These are phyloP conservation scores for Anoplius nigerrimus DNA, from an alignment of 2,888 invertebrate species.

Conservation along the genomic window DNA sequence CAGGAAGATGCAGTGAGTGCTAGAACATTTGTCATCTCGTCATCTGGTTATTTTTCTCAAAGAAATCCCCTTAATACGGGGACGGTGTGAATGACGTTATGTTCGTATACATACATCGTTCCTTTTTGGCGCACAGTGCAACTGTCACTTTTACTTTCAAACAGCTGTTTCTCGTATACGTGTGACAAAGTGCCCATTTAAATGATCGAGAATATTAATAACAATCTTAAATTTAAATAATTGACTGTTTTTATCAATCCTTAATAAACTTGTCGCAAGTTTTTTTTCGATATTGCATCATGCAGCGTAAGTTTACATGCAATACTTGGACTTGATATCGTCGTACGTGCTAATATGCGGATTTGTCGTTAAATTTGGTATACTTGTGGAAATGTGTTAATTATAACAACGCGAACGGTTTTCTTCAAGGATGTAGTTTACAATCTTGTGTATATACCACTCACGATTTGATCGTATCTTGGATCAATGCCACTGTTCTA, in stretches of 20 bases:
- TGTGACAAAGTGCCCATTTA: neutral
- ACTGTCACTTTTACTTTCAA: conserved; percentile 17
- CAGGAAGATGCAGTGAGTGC: conserved; percentile 9
- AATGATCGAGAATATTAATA: neutral
- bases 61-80: neutral
- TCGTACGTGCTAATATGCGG: neutral
- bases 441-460: too few species aligned
- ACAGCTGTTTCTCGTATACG: conserved; percentile 4
- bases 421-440: too few species aligned
- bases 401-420: too few species aligned
- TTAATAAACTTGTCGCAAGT: neutral
- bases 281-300: neutral
- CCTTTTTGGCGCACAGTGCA: neutral
- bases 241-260: neutral
- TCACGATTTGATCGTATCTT: too few species aligned
- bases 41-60: neutral
- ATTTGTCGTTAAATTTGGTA: too few species aligned
- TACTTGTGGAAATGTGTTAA: too few species aligned
- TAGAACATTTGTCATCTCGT: neutral
- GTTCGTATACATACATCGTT: neutral
- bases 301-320: neutral
- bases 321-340: too few species aligned
- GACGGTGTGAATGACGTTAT: neutral
- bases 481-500: too few species aligned
- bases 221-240: neutral